Evolutionary conservation across 1,140 invertebrate genomes (phyloP).

Genomic region (Maniola jurtina): DNA sequence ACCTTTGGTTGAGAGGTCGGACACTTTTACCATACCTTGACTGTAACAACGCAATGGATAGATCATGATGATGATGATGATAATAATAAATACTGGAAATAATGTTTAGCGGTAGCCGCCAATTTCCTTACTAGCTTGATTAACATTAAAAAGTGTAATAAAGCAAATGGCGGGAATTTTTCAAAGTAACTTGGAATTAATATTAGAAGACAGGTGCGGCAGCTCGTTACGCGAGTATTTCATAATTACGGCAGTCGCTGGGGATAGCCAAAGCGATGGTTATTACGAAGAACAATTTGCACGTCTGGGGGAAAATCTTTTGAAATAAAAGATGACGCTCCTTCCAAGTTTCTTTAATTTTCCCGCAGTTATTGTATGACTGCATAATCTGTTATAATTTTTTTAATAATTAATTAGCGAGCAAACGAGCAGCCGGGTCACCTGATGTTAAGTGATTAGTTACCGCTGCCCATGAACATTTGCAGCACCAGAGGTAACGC

Average conservation of each 20-base stretch:
- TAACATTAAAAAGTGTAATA: constrained; percentile 26
- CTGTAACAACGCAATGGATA: too few species aligned
- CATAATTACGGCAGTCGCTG: constrained; percentile 42
- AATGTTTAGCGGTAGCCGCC: too few species aligned
- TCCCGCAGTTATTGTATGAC: constrained; percentile 4
- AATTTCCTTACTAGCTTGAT: neutral
- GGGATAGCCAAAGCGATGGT: constrained; percentile 40
- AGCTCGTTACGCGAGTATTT: constrained; percentile 46
- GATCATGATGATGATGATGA: too few species aligned
- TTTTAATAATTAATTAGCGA: too few species aligned
- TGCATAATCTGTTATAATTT: too few species aligned
- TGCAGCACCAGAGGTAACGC: too few species aligned
- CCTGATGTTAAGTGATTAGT: too few species aligned
- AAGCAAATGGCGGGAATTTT: constrained; percentile 37
- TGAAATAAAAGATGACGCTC: constrained; percentile 40
- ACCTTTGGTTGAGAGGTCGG: too few species aligned
- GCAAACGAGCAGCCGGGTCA: too few species aligned
- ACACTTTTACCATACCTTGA: too few species aligned
- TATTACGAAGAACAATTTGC: constrained; percentile 50
- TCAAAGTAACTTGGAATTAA: constrained; percentile 42
- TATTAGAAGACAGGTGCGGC: constrained; percentile 47
- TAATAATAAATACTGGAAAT: too few species aligned
- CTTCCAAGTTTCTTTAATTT: constrained; percentile 19
- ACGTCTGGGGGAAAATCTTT: constrained; percentile 35
- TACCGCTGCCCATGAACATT: too few species aligned